Evolutionary conservation across 2,888 invertebrate species (phyloP).

Genomic region (Drosophila nr. perissopoda): DNA sequence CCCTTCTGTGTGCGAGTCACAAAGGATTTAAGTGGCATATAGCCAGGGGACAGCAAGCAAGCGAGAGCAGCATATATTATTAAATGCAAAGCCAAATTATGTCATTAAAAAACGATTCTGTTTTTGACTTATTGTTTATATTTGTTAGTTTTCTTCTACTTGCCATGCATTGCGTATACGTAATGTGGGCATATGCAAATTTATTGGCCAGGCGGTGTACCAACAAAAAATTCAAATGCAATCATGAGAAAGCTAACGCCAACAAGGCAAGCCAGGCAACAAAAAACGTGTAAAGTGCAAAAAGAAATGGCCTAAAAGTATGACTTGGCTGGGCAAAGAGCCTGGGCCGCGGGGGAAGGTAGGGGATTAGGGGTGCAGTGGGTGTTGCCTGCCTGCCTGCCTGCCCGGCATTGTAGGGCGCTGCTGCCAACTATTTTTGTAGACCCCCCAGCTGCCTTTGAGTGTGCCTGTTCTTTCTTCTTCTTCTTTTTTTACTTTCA

Average conservation of each 20-base stretch:
- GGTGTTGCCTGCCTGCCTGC: not conserved
- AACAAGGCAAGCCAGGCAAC: constrained; percentile 26
- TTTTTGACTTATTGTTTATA: constrained; percentile 11
- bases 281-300: constrained; percentile 50
- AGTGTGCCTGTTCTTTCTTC: not conserved
- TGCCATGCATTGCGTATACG: constrained; percentile 52
- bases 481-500: constrained; percentile 16
- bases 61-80: constrained; percentile 23
- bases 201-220: constrained; percentile 12
- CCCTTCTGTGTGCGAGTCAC: not conserved
- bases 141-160: not conserved
- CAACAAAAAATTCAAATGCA: constrained; percentile 50
- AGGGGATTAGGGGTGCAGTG: not conserved
- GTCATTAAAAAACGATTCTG: constrained; percentile 72
- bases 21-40: constrained; percentile 68
- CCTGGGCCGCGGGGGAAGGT: too few species aligned
- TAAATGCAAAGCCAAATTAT: constrained; percentile 68
- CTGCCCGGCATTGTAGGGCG: constrained; percentile 1
- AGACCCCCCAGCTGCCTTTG: constrained; percentile 67
- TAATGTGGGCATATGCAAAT: constrained; percentile 64
- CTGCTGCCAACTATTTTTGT: constrained; percentile 68
- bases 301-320: constrained; percentile 75
- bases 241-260: constrained; percentile 63
- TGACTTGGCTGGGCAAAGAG: constrained; percentile 44
- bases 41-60: constrained; percentile 19